A percentile compares a stretch with the other conserved stretches of the same genome.
Evolutionary conservation across 2,888 invertebrate genomes (phyloP).

Genomic region (Eupithecia pulchellata): DNA sequence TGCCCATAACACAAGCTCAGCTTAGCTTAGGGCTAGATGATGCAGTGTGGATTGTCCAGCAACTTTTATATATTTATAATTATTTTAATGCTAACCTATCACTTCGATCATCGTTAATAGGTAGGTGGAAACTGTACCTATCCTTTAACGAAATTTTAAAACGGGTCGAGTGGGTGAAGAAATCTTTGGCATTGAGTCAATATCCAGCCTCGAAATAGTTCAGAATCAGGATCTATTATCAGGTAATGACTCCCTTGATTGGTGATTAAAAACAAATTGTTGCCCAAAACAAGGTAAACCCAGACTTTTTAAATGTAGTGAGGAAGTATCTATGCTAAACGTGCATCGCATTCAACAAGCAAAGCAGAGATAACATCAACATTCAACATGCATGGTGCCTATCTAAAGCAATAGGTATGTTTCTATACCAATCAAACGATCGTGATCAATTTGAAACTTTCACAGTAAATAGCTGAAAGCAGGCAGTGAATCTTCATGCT

Average conservation of each 20-base stretch:
- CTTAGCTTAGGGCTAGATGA: too few species aligned
- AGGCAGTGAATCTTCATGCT: conserved; percentile 8
- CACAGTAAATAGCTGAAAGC: conserved; percentile 28
- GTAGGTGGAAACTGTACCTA: too few species aligned
- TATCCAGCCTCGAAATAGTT: neutral
- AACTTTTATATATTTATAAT: too few species aligned
- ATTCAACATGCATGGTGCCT: conserved; percentile 41
- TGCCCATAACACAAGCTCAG: too few species aligned
- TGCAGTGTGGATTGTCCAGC: too few species aligned
- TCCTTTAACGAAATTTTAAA: too few species aligned
- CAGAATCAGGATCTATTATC: too few species aligned
- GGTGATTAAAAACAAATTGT: neutral
- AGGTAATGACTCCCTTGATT: neutral
- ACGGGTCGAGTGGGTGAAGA: neutral
- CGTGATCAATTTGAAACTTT: conserved; percentile 35
- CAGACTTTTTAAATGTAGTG: too few species aligned
- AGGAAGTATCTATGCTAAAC: too few species aligned
- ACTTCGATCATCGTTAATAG: neutral
- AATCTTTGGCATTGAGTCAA: too few species aligned
- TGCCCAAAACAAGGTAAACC: neutral
- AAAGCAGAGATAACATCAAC: conserved; percentile 32
- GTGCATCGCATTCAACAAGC: neutral
- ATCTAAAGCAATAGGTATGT: conserved; percentile 32
- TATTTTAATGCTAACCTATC: neutral
- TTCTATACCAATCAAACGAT: conserved; percentile 46